Evolutionary conservation across 1,140 invertebrate species (phyloP), one percentile per base, ranked within the genome.

Genomic region (Tetramorium parvispinum): DNA sequence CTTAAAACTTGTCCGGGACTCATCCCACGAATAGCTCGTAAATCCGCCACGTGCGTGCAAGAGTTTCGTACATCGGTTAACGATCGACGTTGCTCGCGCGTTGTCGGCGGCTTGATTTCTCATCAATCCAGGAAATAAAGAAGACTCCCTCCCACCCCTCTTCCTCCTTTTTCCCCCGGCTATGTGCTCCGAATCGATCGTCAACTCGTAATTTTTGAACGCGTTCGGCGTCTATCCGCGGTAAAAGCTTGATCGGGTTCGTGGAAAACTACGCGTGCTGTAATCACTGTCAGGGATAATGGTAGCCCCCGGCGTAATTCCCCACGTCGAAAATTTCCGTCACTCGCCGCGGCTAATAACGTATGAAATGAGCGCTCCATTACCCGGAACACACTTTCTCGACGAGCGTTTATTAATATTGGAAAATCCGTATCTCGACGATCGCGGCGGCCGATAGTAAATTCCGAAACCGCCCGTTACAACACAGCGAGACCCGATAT

Each of bases 361-460:
- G 81, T 85, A 68, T 21, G 55, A 87, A 90, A 90, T 87, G 86
- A 88, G 63, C 87, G 89, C 63, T 83, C 65, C 76, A 91, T 91
- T 91, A 88, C 61, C 82, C 46, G 37, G 71, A 61, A 73, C 78
- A 73, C 68, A 81, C 63, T 83, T 70, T 61, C 83, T 65, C 78
- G 71, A 76, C 32, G 89, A 78, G 76, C 82, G 76, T 90, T 91
- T 91, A 91, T 91, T 91, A 91, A 91, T 91, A 91, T 91, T 78
- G 87, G 89, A 91, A 91, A 91, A 91, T 90, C 81, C 86, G n/a
- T 51, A 77, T 88, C 86, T 66, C 75, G 59, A 32, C 70, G 86
- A 90, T 87, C 86, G 70, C 27, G 76, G 81, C 53, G 63, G 70
- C 32, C 63, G 68, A 27, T 68, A 68, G 87, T 85, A 88, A 91